These are phyloP conservation scores for Pseudomyrmex sp. DNA, from an alignment of 1,140 invertebrate genomes.

Conservation along the genomic window DNA sequence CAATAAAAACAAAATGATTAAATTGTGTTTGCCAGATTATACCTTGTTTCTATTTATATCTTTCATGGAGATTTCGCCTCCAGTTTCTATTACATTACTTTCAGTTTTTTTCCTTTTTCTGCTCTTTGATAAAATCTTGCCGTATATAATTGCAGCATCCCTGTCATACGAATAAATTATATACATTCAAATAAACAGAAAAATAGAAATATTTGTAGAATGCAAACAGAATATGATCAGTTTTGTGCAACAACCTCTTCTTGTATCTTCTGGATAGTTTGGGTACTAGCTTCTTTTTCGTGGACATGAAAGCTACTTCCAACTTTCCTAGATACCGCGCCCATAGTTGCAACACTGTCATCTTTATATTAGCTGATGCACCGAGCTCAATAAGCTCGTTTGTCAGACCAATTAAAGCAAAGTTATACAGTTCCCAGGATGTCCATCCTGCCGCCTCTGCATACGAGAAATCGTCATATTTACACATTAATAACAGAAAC, in stretches of 20 bases:
- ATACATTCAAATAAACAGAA: background rate
- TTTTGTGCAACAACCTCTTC: slow-evolving; percentile 81
- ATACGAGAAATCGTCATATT: slow-evolving; percentile 48
- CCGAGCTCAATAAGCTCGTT: slow-evolving; percentile 88
- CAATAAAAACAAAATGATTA: slow-evolving; percentile 16
- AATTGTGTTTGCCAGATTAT: slow-evolving; percentile 27
- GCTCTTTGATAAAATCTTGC: slow-evolving; percentile 77
- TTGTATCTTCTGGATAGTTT: slow-evolving; percentile 85
- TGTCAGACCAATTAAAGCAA: slow-evolving; percentile 87
- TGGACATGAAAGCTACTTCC: slow-evolving; percentile 87
- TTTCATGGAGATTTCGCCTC: slow-evolving; percentile 67
- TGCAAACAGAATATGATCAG: background rate
- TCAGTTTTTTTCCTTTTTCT: slow-evolving; percentile 62
- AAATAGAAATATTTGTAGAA: background rate
- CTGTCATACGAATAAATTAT: slow-evolving; percentile 72
- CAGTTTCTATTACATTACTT: slow-evolving; percentile 67
- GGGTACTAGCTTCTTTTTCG: slow-evolving; percentile 82
- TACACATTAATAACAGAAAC: slow-evolving; percentile 39
- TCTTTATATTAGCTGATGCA: slow-evolving; percentile 85
- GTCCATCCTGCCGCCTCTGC: slow-evolving; percentile 84
- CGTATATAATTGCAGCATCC: slow-evolving; percentile 86
- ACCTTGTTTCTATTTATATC: slow-evolving; percentile 78
- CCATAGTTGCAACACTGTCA: slow-evolving; percentile 88
- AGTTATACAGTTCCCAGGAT: slow-evolving; percentile 89
- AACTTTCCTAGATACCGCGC: slow-evolving; percentile 86